Evolutionary conservation across 2,113 vertebrate species (phyloP).

Genomic region (Natator depressus): DNA sequence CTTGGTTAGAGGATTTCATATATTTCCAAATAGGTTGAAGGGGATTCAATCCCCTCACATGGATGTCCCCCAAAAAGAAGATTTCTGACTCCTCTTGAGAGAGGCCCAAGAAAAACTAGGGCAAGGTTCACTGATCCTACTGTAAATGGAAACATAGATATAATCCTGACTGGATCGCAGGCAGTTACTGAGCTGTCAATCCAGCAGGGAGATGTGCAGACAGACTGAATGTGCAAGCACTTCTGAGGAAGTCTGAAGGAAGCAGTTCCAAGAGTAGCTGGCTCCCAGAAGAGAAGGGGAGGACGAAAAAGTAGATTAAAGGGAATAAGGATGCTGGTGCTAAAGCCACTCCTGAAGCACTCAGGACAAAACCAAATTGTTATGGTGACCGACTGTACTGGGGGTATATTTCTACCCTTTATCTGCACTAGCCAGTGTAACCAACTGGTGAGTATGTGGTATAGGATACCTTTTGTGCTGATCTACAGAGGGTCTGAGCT

Average conservation of each 20-base stretch:
- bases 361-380: neutral
- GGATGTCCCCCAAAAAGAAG: slow-evolving; percentile 1
- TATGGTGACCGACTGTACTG: neutral
- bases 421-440: neutral
- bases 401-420: neutral
- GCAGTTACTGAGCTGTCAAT: neutral
- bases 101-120: slow-evolving; percentile 5
- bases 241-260: neutral
- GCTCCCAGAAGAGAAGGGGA: neutral
- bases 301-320: neutral
- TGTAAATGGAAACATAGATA: neutral
- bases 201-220: neutral
- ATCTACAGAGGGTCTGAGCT: neutral
- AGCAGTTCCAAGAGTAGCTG: neutral
- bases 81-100: neutral
- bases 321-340: neutral
- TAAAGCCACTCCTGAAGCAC: neutral
- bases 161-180: fast-evolving
- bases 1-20: neutral
- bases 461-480: neutral
- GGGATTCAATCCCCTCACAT: neutral
- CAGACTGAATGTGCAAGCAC: neutral
- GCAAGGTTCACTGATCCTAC: slow-evolving; percentile 5
- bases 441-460: neutral
- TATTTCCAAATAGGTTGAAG: slow-evolving; percentile 17